Base-by-base conservation (phyloP, 1,140 invertebrate species). In the Orchestia grillus region DNA sequence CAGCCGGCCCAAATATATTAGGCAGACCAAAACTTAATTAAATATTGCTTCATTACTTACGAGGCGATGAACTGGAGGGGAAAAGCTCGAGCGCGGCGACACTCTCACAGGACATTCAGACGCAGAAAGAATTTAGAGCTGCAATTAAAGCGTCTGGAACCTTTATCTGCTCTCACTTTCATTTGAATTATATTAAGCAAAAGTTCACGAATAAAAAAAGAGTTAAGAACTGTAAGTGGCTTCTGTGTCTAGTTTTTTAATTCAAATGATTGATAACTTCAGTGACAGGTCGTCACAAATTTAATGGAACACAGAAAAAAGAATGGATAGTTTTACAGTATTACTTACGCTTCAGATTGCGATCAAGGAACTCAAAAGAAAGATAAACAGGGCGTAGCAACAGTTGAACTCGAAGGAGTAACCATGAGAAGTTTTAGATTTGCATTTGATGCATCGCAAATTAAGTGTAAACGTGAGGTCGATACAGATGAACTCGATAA, bases 31-130 rank as follows among this genome's bases (percentile, higher is more conserved):
- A 94, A 94, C 92, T 94, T 94, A 94, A 94, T 94, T 94, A 94
- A 94, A 94, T 94, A 94, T 44, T 40, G 44, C 92, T 94, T 36
- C 88, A 90, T 90, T 90, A 90, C 88, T 90, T 90, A 90, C 88
- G 88, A 44, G 4, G 43, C n/a, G 88, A 90, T 87, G 87, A 87
- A 87, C 41, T 36, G n/a, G n/a, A 87, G 4, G 43, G 88, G 15
- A 44, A 90, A 90, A 42, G n/a, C 88, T 90, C 4, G 88, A 4
- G 41, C 23, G 36, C 15, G 88, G 88, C 88, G 88, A 90, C 88
- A 28, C n/a, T 90, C 43, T 77, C 62, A 23, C 62, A 23, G 62
- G 62, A 77, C 28, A 77, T 77, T 77, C 47, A 53, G 47, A 28
- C 62, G 36, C 11, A 15, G 28, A 1, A 36, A 77, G 62, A 77